phyloP scores from a whole-genome alignment of 2,888 invertebrate species.

The Polydrusus cervinus region DNA sequence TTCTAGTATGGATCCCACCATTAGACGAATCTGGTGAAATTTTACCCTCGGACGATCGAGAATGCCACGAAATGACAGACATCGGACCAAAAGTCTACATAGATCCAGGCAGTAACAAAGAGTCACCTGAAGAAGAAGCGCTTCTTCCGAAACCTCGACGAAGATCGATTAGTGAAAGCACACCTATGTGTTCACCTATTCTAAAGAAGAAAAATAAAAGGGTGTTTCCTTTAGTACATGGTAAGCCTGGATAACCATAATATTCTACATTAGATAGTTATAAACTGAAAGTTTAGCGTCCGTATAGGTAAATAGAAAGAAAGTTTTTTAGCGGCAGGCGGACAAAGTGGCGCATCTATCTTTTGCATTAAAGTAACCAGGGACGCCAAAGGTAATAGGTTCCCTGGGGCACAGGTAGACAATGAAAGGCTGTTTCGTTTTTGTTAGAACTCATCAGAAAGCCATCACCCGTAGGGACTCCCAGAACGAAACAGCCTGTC shows the following conservation, averaged over 20 bases:
- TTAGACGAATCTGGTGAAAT: constrained; percentile 80
- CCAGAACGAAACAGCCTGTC: too few species aligned
- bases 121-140: constrained; percentile 77
- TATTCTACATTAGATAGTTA: too few species aligned
- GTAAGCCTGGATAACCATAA: constrained; percentile 5
- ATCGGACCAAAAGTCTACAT: constrained; percentile 67
- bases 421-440: too few species aligned
- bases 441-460: too few species aligned
- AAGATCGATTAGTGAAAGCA: constrained; percentile 57
- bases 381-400: too few species aligned
- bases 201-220: constrained; percentile 60
- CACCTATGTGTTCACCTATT: constrained; percentile 54
- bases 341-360: too few species aligned
- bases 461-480: too few species aligned
- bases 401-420: too few species aligned
- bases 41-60: constrained; percentile 74
- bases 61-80: constrained; percentile 71
- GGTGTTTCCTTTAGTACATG: constrained; percentile 60
- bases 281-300: too few species aligned
- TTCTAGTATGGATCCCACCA: constrained; percentile 91
- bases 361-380: too few species aligned
- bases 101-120: constrained; percentile 80
- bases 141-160: constrained; percentile 69
- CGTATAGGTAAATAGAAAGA: too few species aligned
- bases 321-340: too few species aligned